phyloP scores from a whole-genome alignment of 1,140 invertebrate genomes.

The Leguminivora glycinivorella region DNA sequence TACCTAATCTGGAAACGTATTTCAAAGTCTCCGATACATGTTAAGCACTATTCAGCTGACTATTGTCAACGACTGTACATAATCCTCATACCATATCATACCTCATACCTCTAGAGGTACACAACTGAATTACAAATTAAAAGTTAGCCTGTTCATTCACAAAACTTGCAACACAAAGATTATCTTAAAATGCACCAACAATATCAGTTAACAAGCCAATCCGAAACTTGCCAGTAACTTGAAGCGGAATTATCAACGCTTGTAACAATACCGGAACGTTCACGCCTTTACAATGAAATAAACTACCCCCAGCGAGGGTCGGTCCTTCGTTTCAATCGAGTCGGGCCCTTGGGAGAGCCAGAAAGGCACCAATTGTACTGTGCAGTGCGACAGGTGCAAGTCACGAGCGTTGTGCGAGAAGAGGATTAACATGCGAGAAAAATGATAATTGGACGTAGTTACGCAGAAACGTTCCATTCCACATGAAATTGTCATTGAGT shows the following conservation, averaged over 20 bases:
- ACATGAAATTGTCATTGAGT: too few species aligned
- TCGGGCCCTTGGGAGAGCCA: constrained; percentile 10
- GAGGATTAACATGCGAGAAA: too few species aligned
- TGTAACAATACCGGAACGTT: constrained; percentile 22
- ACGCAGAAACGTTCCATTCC: too few species aligned
- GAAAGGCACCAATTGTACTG: constrained; percentile 25
- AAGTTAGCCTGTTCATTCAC: too few species aligned
- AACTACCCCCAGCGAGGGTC: constrained; percentile 24
- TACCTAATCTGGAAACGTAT: too few species aligned
- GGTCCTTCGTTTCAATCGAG: constrained; percentile 26
- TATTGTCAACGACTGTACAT: too few species aligned
- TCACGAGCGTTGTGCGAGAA: neutral
- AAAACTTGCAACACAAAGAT: neutral
- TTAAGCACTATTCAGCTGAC: too few species aligned
- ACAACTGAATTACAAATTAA: too few species aligned
- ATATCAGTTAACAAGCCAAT: neutral
- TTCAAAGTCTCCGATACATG: too few species aligned
- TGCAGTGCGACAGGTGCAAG: constrained; percentile 9
- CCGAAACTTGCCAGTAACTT: neutral
- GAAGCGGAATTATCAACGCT: constrained; percentile 20
- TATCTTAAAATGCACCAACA: neutral
- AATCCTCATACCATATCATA: too few species aligned
- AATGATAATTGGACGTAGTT: too few species aligned
- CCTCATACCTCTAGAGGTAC: too few species aligned
- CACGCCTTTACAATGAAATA: constrained; percentile 29